Conservation (phyloP, 2,113 vertebrate genomes). For the Microtus pennsylvanicus region DNA sequence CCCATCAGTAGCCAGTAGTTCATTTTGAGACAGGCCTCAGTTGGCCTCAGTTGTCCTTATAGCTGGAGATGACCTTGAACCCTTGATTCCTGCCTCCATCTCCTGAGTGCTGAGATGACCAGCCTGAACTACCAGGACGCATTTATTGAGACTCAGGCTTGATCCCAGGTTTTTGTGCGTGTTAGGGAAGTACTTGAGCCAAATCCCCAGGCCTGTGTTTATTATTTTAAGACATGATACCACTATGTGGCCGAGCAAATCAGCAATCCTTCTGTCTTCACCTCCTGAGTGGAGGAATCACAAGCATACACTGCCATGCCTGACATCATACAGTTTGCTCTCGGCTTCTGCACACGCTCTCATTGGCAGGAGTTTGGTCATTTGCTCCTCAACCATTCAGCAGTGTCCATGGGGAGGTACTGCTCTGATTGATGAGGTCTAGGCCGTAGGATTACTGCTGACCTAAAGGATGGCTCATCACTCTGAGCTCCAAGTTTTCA, state of each 20-base stretch:
- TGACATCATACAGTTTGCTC: neutral
- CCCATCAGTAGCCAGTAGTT: neutral
- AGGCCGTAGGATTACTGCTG: neutral
- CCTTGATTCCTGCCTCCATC: neutral
- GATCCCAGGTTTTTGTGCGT: neutral
- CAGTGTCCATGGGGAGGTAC: neutral
- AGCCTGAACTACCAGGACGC: too few species aligned
- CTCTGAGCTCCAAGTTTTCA: neutral
- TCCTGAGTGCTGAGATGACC: neutral
- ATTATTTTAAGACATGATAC: neutral
- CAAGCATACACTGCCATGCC: too few species aligned
- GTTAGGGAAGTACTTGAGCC: neutral
- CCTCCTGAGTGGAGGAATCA: neutral
- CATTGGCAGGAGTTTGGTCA: neutral
- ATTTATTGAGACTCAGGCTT: neutral
- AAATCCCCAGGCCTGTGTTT: too few species aligned
- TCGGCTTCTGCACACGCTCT: neutral
- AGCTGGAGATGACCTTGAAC: neutral
- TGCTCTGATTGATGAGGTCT: neutral
- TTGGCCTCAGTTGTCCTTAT: neutral
- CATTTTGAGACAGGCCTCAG: neutral
- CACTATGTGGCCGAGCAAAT: neutral
- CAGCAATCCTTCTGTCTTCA: neutral
- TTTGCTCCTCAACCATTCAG: slow-evolving; percentile 27
- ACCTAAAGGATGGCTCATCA: neutral